Conservation (phyloP, 2,113 vertebrate species). For the Petrocephalus microphthalmus region DNA sequence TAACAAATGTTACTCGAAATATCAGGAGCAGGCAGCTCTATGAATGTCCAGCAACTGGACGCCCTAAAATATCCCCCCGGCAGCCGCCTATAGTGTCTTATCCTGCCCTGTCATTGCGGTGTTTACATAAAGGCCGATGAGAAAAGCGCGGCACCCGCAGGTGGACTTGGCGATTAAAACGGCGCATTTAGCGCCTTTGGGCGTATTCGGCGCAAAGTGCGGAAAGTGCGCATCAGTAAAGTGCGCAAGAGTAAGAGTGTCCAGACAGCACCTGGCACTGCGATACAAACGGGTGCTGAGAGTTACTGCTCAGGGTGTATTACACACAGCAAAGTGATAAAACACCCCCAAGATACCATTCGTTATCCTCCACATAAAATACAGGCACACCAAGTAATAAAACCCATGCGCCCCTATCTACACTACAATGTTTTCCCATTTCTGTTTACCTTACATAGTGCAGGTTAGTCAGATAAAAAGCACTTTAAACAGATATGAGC, state of each 20-base stretch:
- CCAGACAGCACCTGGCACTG: not conserved
- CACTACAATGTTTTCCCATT: not conserved
- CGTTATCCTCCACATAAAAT: not conserved
- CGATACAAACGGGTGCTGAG: not conserved
- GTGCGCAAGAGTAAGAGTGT: not conserved
- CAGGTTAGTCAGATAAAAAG: not conserved
- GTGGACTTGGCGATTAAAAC: no score
- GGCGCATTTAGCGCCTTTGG: no score
- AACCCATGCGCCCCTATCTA: not conserved
- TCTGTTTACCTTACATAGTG: not conserved
- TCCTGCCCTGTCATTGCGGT: conserved; percentile 27
- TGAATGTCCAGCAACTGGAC: conserved; percentile 34
- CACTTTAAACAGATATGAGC: not conserved
- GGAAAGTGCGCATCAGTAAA: no score
- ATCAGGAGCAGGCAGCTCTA: not conserved
- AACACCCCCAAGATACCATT: not conserved
- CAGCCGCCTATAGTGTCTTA: not conserved
- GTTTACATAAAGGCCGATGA: conserved; percentile 34
- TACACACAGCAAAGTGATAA: not conserved
- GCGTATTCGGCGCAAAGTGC: not conserved
- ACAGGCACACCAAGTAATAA: not conserved
- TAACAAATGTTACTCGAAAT: not conserved
- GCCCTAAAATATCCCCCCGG: conserved; percentile 40
- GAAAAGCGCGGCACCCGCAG: not conserved
- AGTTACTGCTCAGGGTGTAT: not conserved